phyloP scores from a whole-genome alignment of 2,888 invertebrate species.

The Drosophila helvetica region DNA sequence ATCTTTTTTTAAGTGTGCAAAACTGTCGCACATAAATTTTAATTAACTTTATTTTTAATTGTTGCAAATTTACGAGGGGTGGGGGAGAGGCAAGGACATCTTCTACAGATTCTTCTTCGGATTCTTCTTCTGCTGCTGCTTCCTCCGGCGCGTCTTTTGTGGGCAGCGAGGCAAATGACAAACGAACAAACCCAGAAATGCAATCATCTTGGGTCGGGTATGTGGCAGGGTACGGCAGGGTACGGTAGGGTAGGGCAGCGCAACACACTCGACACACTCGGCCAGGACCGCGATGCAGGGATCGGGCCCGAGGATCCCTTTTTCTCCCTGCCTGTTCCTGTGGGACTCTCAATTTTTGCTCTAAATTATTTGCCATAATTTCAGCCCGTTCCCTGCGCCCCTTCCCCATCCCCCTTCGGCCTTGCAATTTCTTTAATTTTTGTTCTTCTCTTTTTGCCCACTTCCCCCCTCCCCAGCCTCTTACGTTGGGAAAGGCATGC shows the following conservation, averaged over 20 bases:
- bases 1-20: slow-evolving; percentile 57
- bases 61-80: slow-evolving; percentile 77
- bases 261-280: slow-evolving; percentile 2
- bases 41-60: slow-evolving; percentile 81
- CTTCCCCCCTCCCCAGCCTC: slow-evolving; percentile 19
- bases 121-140: background rate
- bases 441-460: slow-evolving; percentile 12
- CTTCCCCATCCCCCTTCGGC: slow-evolving; percentile 40
- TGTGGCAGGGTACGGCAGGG: slow-evolving; percentile 6
- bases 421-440: slow-evolving; percentile 43
- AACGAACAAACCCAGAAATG: slow-evolving; percentile 65
- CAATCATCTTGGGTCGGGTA: slow-evolving; percentile 21
- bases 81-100: slow-evolving; percentile 4
- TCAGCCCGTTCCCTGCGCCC: slow-evolving; percentile 54
- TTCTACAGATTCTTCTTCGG: background rate
- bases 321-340: slow-evolving; percentile 59
- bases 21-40: slow-evolving; percentile 81
- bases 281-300: slow-evolving; percentile 8
- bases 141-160: slow-evolving; percentile 39
- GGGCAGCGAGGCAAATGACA: slow-evolving; percentile 63
- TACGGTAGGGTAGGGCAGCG: slow-evolving; percentile 18
- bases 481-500: background rate
- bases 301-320: slow-evolving; percentile 52
- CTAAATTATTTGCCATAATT: slow-evolving; percentile 82
- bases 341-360: slow-evolving; percentile 70